phyloP scores from a whole-genome alignment of 2,888 invertebrate species.

The Lacanobia wlatinum region DNA sequence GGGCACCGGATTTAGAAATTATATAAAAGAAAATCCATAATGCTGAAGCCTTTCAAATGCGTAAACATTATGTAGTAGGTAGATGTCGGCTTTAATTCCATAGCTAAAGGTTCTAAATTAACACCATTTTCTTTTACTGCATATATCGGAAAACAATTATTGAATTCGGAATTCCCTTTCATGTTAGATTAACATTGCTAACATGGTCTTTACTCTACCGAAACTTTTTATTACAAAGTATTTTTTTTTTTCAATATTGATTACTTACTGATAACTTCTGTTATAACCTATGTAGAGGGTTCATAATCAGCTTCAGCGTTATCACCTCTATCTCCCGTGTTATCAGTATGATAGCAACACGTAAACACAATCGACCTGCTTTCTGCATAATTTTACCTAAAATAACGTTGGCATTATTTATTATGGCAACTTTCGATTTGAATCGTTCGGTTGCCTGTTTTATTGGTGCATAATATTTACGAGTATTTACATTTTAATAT shows the following conservation, averaged over 20 bases:
- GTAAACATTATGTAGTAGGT: constrained; percentile 27
- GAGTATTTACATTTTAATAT: constrained; percentile 51
- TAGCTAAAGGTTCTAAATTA: not conserved
- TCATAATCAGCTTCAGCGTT: constrained; percentile 51
- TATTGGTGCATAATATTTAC: constrained; percentile 49
- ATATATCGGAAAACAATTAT: not conserved
- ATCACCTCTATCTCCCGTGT: constrained; percentile 65
- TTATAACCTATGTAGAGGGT: constrained; percentile 29
- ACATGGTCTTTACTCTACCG: not conserved
- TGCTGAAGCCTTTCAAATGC: constrained; percentile 44
- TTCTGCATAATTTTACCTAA: constrained; percentile 67
- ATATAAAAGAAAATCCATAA: constrained; percentile 45
- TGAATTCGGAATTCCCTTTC: not conserved
- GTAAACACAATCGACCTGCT: constrained; percentile 67
- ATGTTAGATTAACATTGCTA: not conserved
- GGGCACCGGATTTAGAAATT: constrained; percentile 52
- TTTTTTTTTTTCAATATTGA: constrained; percentile 10
- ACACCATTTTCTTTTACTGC: not conserved
- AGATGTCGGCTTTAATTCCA: constrained; percentile 11
- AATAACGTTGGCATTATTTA: constrained; percentile 47
- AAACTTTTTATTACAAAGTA: constrained; percentile 23
- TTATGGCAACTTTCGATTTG: constrained; percentile 56
- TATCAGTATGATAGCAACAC: constrained; percentile 65
- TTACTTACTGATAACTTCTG: constrained; percentile 33
- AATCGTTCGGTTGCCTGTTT: constrained; percentile 36